Base-by-base conservation (phyloP, 2,113 vertebrate species). In the Stigmatopora argus region DNA sequence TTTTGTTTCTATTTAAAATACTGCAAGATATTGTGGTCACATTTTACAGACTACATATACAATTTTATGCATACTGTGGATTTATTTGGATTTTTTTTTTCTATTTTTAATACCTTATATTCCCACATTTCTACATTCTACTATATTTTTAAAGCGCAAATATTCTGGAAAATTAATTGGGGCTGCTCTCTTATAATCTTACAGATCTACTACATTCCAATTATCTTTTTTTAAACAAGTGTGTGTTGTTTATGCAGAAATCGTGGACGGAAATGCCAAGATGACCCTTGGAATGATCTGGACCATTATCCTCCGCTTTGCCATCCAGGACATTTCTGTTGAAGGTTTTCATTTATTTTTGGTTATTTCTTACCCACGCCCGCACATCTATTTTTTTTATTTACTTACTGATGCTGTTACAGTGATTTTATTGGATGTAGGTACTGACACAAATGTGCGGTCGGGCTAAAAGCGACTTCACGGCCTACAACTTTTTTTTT, bases 201-300 rank as follows among this genome's bases (percentile, higher is more conserved):
- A 9, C 0, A 17, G 11, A 12, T 35, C 26, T 0, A 35, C 13
- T 57, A 18, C 26, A 9, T 58, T 38, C 31, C 38, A 41, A 7
- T 60, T 34, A 35, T 10, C n/a, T 14, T 11, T 31, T 58, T 14
- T 31, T 31, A 31, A 35, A 23, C 61, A 47, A 63, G 0, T 61
- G 4, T 56, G 7, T 69, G 0, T 66, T 14, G 2, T 5, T 0
- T 18, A 2, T 73, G 15, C 78, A 98, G 95, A 97, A 91, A 98
- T 98, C 1, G 96, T 98, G 15, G 96, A 98, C 0, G 96, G 95
- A 48, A 98, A 98, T 0, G 89, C 90, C 0, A 98, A 98, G 90
- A 98, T 98, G 96, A 98, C 96, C 0, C 88, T 98, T 66, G 96
- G 96, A 3, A 98, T 98, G 96, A 98, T 98, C 85, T 98, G 95